These are phyloP conservation scores for Nemotelus nigrinus DNA, from an alignment of 2,888 invertebrate species.

Conservation along the genomic window DNA sequence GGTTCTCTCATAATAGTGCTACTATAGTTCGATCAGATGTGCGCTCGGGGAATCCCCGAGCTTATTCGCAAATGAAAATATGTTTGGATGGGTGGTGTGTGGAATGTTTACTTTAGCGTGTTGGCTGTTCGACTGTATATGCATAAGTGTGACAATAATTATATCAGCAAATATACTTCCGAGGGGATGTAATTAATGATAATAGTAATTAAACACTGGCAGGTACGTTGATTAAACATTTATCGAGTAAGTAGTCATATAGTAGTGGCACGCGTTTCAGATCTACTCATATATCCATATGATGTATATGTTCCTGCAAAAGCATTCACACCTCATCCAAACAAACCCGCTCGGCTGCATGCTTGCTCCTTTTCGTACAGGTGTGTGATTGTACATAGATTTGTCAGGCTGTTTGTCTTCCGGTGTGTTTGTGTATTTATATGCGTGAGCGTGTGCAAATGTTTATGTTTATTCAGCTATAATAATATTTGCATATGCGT, in stretches of 20 bases:
- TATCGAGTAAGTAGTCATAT: constrained; percentile 45
- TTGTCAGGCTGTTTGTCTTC: constrained; percentile 28
- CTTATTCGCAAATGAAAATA: not conserved
- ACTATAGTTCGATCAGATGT: no score
- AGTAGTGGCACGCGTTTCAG: not conserved
- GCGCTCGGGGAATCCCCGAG: no score
- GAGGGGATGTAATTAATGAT: constrained; percentile 54
- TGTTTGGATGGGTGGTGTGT: not conserved
- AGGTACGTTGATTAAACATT: constrained; percentile 56
- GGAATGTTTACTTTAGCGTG: no score
- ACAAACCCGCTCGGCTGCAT: no score
- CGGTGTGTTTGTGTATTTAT: constrained; percentile 23
- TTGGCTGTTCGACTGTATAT: not conserved
- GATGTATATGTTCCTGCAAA: constrained; percentile 3
- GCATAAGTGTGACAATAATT: constrained; percentile 55
- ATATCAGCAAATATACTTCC: constrained; percentile 54
- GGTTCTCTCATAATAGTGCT: no score
- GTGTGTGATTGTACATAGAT: not conserved
- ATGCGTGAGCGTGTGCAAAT: constrained; percentile 35
- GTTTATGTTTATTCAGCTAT: constrained; percentile 44
- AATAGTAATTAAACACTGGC: constrained; percentile 55
- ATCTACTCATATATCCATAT: not conserved
- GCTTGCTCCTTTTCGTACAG: not conserved
- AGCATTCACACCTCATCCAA: not conserved
- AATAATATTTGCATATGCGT: constrained; percentile 47